Conservation (phyloP, 2,888 invertebrate genomes). For the Netelia melanura region DNA sequence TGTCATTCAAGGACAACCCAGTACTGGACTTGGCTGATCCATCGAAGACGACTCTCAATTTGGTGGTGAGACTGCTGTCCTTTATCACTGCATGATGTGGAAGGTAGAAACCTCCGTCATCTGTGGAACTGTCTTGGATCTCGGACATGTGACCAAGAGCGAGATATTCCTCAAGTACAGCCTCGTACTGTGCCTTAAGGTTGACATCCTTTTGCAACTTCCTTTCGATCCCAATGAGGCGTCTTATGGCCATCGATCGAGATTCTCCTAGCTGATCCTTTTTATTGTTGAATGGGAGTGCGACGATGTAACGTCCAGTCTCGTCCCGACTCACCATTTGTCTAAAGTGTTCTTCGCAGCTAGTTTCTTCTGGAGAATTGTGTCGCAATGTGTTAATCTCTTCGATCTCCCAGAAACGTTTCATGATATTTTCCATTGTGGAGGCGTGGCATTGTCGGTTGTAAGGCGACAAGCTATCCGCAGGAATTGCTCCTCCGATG, state of each 20-base stretch:
- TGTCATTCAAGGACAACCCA: no score
- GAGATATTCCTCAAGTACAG: constrained; percentile 62
- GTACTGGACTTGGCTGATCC: no score
- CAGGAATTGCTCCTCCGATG: constrained; percentile 29
- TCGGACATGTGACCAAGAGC: constrained; percentile 61
- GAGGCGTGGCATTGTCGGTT: constrained; percentile 25
- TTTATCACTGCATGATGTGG: constrained; percentile 77
- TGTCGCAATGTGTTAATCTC: not conserved
- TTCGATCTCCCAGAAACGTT: constrained; percentile 31
- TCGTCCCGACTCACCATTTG: not conserved
- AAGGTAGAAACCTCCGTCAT: constrained; percentile 66
- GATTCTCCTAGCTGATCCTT: constrained; percentile 38
- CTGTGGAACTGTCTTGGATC: not conserved
- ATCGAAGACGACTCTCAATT: no score
- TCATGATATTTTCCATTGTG: constrained; percentile 32
- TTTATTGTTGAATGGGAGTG: constrained; percentile 37
- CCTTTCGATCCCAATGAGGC: constrained; percentile 44
- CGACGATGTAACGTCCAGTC: constrained; percentile 56
- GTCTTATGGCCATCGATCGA: constrained; percentile 36
- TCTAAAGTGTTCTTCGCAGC: constrained; percentile 5
- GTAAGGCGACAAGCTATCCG: constrained; percentile 2
- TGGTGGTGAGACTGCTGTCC: constrained; percentile 71
- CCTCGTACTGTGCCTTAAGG: constrained; percentile 35
- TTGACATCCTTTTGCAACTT: constrained; percentile 49
- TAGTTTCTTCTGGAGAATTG: not conserved